Evolutionary conservation across 2,113 vertebrate species (phyloP).

Genomic region (Epinephelus fuscoguttatus): DNA sequence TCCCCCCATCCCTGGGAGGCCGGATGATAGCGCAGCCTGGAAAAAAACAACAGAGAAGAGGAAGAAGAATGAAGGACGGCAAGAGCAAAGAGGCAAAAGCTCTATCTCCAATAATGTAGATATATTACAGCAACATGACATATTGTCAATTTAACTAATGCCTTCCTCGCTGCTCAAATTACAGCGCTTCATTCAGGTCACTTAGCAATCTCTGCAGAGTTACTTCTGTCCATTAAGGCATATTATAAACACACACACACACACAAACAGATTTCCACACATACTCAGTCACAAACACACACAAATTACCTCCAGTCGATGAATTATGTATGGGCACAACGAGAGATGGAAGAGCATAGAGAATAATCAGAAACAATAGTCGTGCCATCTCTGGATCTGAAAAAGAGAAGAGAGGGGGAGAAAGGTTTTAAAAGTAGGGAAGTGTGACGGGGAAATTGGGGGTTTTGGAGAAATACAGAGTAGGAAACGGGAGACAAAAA

Average conservation of each 20-base stretch:
- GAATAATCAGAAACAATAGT: constrained; percentile 77
- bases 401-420: constrained; percentile 55
- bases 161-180: constrained; percentile 38
- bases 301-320: constrained; percentile 85
- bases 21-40: constrained; percentile 93
- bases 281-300: constrained; percentile 38
- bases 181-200: constrained; percentile 56
- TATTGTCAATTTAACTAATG: constrained; percentile 42
- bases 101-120: constrained; percentile 40
- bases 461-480: constrained; percentile 17
- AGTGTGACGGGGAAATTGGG: constrained; percentile 21
- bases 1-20: constrained; percentile 94
- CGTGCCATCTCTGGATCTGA: constrained; percentile 82
- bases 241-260: constrained; percentile 43
- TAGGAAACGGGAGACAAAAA: constrained; percentile 12
- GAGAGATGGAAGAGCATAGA: constrained; percentile 78
- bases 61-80: constrained; percentile 11
- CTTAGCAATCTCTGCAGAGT: constrained; percentile 52
- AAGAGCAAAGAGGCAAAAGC: constrained; percentile 4
- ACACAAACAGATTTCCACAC: constrained; percentile 28
- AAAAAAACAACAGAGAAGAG: not conserved
- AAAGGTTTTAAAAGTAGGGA: constrained; percentile 11
- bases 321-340: constrained; percentile 85
- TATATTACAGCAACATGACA: constrained; percentile 38
- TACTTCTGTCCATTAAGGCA: constrained; percentile 60